Evolutionary conservation across 2,888 invertebrate genomes (phyloP).

Genomic region (Erebia aethiops): DNA sequence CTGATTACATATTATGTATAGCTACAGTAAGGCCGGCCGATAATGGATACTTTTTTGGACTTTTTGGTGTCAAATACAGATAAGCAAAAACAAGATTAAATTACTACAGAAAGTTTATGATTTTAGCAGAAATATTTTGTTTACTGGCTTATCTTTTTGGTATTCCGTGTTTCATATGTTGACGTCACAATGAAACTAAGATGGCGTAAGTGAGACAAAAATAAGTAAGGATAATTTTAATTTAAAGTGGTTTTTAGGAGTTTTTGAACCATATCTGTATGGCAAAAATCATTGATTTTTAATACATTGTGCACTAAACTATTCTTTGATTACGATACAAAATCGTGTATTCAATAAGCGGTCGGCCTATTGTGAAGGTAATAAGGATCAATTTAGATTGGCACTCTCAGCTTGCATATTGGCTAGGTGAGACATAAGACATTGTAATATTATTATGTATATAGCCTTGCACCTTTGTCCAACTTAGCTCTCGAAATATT

Average conservation of each 20-base stretch:
- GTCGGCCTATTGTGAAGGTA: not conserved
- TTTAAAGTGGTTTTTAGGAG: too few relatives aligned
- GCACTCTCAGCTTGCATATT: constrained; percentile 64
- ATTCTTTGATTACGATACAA: not conserved
- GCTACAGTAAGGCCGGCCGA: not conserved
- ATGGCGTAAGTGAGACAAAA: too few relatives aligned
- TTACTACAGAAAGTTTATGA: too few relatives aligned
- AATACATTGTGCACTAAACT: too few relatives aligned
- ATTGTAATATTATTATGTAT: not conserved
- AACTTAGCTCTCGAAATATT: not conserved
- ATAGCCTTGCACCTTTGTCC: constrained; percentile 5
- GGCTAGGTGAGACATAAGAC: constrained; percentile 49
- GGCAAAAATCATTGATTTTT: too few relatives aligned
- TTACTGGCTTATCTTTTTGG: too few relatives aligned
- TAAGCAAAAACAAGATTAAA: too few relatives aligned
- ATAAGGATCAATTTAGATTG: constrained; percentile 53
- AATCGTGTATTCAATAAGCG: not conserved
- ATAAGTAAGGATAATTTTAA: too few relatives aligned
- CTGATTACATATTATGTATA: not conserved
- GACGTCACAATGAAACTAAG: too few relatives aligned
- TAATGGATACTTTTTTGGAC: not conserved
- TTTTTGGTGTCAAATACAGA: not conserved
- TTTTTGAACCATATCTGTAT: too few relatives aligned
- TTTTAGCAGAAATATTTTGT: too few relatives aligned
- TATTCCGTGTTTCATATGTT: too few relatives aligned